Percentiles rank a stretch among this genome's conserved stretches.
phyloP scores from a whole-genome alignment of 1,140 invertebrate genomes.

The Tenebrio molitor region DNA sequence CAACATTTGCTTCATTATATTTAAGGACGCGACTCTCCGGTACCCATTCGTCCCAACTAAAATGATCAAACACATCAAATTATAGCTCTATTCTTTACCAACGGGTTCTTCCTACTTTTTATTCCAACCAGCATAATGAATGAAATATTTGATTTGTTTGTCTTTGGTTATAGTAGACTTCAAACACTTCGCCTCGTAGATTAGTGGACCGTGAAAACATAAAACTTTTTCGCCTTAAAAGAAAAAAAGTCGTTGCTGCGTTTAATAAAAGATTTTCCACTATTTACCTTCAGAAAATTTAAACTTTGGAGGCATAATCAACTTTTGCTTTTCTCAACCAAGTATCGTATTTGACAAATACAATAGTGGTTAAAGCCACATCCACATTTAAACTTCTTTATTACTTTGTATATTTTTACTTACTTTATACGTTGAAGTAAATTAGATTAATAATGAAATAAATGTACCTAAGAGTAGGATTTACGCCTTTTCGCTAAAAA shows the following conservation, averaged over 20 bases:
- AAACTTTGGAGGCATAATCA: conserved; percentile 71
- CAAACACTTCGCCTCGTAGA: conserved; percentile 97
- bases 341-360: neutral
- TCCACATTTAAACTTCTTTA: neutral
- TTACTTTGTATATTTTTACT: too few species aligned
- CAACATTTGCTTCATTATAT: conserved; percentile 92
- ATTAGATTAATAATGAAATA: too few species aligned
- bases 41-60: conserved; percentile 99
- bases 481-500: too few species aligned
- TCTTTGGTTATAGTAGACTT: conserved; percentile 87
- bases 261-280: neutral
- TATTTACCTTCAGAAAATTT: conserved; percentile 76
- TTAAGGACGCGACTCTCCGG: conserved; percentile 93
- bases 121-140: conserved; percentile 98
- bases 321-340: neutral
- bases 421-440: too few species aligned
- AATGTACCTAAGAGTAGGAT: too few species aligned
- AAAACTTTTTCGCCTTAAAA: conserved; percentile 91
- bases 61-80: too few species aligned
- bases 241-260: conserved; percentile 5
- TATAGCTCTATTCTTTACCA: neutral
- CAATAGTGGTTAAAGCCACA: neutral
- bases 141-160: conserved; percentile 90
- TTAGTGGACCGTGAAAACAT: conserved; percentile 95
- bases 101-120: conserved; percentile 82